Conservation (phyloP, 2,888 invertebrate species). For the Spilarctia lutea region DNA sequence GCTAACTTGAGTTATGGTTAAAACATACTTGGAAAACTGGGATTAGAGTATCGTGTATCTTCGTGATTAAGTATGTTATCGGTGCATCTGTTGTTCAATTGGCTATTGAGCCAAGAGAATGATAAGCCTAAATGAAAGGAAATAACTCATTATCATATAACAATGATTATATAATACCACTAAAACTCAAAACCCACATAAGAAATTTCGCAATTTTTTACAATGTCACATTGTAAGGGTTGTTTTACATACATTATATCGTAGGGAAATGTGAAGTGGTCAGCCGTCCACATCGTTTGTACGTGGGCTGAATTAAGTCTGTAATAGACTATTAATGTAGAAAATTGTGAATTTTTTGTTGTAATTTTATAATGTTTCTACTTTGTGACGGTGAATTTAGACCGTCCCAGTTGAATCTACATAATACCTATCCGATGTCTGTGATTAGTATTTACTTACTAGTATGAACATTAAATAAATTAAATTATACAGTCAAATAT, state of each 20-base stretch:
- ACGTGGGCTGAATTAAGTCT: conserved; percentile 48
- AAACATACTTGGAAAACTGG: neutral
- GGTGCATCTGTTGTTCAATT: conserved; percentile 21
- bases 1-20: neutral
- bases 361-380: conserved; percentile 27
- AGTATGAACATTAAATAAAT: neutral
- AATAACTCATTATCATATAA: conserved; percentile 38
- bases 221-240: conserved; percentile 35
- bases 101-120: conserved; percentile 40
- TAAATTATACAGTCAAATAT: neutral
- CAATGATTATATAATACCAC: conserved; percentile 41
- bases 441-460: neutral
- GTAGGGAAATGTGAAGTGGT: conserved; percentile 36
- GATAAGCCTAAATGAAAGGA: conserved; percentile 14
- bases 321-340: conserved; percentile 36
- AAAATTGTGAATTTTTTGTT: conserved; percentile 40
- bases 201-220: conserved; percentile 39
- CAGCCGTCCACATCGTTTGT: conserved; percentile 34
- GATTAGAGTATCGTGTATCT: neutral
- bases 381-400: conserved; percentile 30
- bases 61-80: neutral
- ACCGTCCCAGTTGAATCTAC: conserved; percentile 19
- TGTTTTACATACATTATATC: conserved; percentile 43
- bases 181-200: conserved; percentile 38
- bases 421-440: neutral